phyloP scores from a whole-genome alignment of 2,888 invertebrate species.

The Pyrocoelia pectoralis region DNA sequence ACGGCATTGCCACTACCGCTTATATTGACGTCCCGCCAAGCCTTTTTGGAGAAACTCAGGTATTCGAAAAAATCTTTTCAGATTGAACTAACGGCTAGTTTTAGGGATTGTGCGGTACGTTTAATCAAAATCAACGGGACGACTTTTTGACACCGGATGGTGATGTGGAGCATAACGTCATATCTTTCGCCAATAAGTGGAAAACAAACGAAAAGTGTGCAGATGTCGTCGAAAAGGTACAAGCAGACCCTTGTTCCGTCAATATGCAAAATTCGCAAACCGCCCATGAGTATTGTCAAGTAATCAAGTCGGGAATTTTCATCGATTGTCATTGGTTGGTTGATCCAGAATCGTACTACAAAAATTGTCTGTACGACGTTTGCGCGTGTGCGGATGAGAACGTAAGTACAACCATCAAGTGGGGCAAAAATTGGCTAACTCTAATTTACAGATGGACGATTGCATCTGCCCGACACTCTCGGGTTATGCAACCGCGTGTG shows the following conservation, averaged over 20 bases:
- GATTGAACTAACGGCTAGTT: slow-evolving; percentile 8
- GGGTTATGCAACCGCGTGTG: slow-evolving; percentile 84
- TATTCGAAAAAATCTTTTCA: slow-evolving; percentile 44
- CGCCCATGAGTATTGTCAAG: slow-evolving; percentile 77
- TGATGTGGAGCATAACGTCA: slow-evolving; percentile 79
- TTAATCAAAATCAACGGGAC: slow-evolving; percentile 86
- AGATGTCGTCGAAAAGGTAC: slow-evolving; percentile 66
- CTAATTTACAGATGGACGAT: slow-evolving; percentile 48
- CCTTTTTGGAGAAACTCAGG: slow-evolving; percentile 72
- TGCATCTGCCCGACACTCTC: slow-evolving; percentile 87
- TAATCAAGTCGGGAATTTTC: slow-evolving; percentile 63
- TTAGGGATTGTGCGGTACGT: slow-evolving; percentile 89
- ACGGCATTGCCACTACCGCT: slow-evolving; percentile 81
- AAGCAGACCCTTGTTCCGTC: slow-evolving; percentile 74
- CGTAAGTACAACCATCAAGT: slow-evolving; percentile 13
- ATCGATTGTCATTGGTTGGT: slow-evolving; percentile 83
- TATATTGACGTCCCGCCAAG: slow-evolving; percentile 82
- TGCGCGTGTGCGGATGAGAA: slow-evolving; percentile 76
- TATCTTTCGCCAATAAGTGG: slow-evolving; percentile 91
- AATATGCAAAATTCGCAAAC: slow-evolving; percentile 74
- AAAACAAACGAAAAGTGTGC: slow-evolving; percentile 80
- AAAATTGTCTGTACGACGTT: slow-evolving; percentile 86
- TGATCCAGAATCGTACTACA: slow-evolving; percentile 80
- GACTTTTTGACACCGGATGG: slow-evolving; percentile 89
- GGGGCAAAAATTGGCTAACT: background rate